These are phyloP conservation scores for Macropodus opercularis DNA, from an alignment of 2,797 vertebrate species.

Conservation along the genomic window DNA sequence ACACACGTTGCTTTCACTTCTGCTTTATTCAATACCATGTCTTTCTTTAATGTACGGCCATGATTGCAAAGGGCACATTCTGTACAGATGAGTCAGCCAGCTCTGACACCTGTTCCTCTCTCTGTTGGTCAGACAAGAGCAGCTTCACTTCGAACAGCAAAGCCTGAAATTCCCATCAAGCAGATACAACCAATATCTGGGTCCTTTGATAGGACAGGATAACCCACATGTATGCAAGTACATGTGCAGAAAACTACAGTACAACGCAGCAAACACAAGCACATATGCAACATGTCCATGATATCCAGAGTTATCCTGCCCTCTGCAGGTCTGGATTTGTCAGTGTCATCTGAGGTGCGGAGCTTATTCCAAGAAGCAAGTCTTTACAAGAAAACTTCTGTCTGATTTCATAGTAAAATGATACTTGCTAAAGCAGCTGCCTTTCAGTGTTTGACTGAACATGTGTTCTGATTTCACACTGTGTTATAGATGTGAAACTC, in stretches of 20 bases:
- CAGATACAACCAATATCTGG: conserved; percentile 36
- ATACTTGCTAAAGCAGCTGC: not conserved
- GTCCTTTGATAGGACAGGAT: conserved; percentile 11
- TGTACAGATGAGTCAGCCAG: conserved; percentile 68
- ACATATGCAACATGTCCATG: not conserved
- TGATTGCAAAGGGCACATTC: conserved; percentile 51
- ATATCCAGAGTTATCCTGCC: conserved; percentile 54
- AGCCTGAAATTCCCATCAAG: conserved; percentile 46
- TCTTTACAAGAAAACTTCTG: not conserved
- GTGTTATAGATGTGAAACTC: not conserved
- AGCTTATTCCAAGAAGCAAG: not conserved
- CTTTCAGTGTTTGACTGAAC: not conserved
- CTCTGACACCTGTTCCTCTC: conserved; percentile 55
- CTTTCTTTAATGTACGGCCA: conserved; percentile 27
- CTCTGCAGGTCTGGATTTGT: conserved; percentile 61
- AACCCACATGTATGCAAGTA: conserved; percentile 15
- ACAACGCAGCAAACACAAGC: conserved; percentile 3
- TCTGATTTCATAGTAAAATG: conserved; percentile 6
- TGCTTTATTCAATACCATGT: conserved; percentile 42
- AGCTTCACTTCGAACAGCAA: conserved; percentile 49
- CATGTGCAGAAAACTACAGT: conserved; percentile 3
- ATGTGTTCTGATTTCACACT: not conserved
- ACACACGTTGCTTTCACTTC: conserved; percentile 7
- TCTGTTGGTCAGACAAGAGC: conserved; percentile 47
- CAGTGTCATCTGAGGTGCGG: not conserved